phyloP scores from a whole-genome alignment of 2,888 invertebrate species.

The Heteropelma amictum region DNA sequence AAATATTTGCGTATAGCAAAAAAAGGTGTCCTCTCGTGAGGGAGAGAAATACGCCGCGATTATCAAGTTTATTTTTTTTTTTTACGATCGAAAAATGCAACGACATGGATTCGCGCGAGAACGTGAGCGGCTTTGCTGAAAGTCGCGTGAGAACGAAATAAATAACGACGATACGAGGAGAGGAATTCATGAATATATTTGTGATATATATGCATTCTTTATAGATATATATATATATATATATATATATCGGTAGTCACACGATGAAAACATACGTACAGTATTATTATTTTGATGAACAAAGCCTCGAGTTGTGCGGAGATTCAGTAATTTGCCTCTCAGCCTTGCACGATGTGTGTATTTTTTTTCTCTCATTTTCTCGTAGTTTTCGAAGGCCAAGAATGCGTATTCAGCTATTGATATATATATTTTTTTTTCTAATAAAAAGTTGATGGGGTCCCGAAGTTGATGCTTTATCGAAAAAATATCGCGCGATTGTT shows the following conservation, averaged over 20 bases:
- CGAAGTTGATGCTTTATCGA: too few species aligned
- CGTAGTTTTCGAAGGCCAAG: conserved; percentile 18
- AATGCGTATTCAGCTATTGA: conserved; percentile 5
- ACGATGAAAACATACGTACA: neutral
- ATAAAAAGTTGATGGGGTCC: too few species aligned
- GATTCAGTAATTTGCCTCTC: conserved; percentile 48
- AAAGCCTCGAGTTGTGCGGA: conserved; percentile 26
- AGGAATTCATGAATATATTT: neutral
- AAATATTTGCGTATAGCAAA: too few species aligned
- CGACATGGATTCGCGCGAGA: neutral
- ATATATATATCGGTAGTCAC: neutral
- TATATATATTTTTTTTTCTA: too few species aligned
- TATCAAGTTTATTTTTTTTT: too few species aligned
- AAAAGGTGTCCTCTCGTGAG: too few species aligned
- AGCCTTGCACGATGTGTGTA: conserved; percentile 33
- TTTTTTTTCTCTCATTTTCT: neutral
- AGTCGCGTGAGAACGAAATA: conserved; percentile 26
- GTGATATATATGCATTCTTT: too few species aligned
- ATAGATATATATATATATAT: too few species aligned
- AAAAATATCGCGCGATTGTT: too few species aligned
- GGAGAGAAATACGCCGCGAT: neutral
- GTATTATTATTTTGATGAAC: conserved; percentile 28
- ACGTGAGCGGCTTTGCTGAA: neutral
- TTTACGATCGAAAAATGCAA: neutral
- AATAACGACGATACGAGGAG: neutral